Evolutionary conservation across 2,113 vertebrate genomes (phyloP).

Genomic region (Carassius gibelio): DNA sequence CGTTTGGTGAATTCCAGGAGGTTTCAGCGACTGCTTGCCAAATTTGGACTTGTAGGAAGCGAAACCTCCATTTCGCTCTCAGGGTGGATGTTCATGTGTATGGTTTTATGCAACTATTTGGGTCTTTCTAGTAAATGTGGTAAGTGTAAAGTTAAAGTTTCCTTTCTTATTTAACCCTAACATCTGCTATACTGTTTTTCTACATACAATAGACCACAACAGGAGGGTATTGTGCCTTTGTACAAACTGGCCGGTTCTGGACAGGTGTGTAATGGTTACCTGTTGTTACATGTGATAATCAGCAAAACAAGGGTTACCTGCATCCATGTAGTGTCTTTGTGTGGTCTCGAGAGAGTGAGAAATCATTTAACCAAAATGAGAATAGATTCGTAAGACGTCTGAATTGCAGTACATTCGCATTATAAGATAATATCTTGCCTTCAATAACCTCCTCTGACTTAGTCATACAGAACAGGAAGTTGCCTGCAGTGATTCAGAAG

Average conservation of each 20-base stretch:
- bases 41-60: constrained; percentile 5
- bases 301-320: background rate
- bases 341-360: background rate
- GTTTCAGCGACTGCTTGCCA: background rate
- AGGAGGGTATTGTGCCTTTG: constrained; percentile 9
- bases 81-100: background rate
- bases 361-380: background rate
- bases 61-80: background rate
- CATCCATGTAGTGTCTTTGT: constrained; percentile 2
- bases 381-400: background rate
- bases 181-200: background rate
- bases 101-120: constrained; percentile 5
- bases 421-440: constrained; percentile 13
- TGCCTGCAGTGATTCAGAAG: constrained; percentile 14
- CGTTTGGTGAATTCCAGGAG: constrained; percentile 34
- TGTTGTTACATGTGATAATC: constrained; percentile 13
- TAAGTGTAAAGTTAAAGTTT: constrained; percentile 27
- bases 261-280: background rate
- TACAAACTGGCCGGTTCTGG: constrained; percentile 10
- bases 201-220: background rate
- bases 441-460: background rate
- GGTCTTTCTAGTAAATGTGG: constrained; percentile 34
- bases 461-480: constrained; percentile 33
- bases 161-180: background rate
- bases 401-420: constrained; percentile 7